Conservation (phyloP, 37 sponge, comb jelly and placozoan genomes). For the Axinella damicornis region DNA sequence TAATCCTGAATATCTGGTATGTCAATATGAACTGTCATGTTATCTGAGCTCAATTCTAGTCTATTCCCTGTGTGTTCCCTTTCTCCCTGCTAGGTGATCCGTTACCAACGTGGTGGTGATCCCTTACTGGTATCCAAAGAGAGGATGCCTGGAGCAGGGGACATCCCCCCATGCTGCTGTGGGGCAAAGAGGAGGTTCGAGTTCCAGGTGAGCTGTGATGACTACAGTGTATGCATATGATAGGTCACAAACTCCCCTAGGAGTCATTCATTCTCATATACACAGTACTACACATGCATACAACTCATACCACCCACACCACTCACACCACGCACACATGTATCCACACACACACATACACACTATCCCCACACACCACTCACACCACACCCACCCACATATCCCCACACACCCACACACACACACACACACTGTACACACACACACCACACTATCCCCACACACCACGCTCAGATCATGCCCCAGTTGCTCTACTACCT, state of each 20-base stretch:
- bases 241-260: too few relatives aligned
- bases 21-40: too few relatives aligned
- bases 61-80: too few relatives aligned
- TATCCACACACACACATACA: too few relatives aligned
- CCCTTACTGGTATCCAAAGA: slow-evolving; percentile 72
- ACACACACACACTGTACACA: neutral
- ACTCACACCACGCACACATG: neutral
- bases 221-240: too few relatives aligned
- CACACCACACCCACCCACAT: neutral
- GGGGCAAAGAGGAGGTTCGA: slow-evolving; percentile 78
- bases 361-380: neutral
- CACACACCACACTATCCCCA: neutral
- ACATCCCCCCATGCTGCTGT: slow-evolving; percentile 80
- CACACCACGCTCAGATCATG: slow-evolving; percentile 70
- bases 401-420: neutral
- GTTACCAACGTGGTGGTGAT: slow-evolving; percentile 74
- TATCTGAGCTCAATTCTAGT: too few relatives aligned
- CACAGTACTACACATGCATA: neutral
- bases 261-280: too few relatives aligned
- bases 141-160: neutral
- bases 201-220: slow-evolving; percentile 70
- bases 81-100: slow-evolving; percentile 74
- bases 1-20: too few relatives aligned
- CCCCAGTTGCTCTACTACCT: slow-evolving; percentile 87
- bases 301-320: too few relatives aligned